A percentile compares a stretch with the other conserved stretches of the same genome.
Evolutionary conservation across 2,797 vertebrate genomes (phyloP).

Genomic region (Enteromius unitaeniatus): DNA sequence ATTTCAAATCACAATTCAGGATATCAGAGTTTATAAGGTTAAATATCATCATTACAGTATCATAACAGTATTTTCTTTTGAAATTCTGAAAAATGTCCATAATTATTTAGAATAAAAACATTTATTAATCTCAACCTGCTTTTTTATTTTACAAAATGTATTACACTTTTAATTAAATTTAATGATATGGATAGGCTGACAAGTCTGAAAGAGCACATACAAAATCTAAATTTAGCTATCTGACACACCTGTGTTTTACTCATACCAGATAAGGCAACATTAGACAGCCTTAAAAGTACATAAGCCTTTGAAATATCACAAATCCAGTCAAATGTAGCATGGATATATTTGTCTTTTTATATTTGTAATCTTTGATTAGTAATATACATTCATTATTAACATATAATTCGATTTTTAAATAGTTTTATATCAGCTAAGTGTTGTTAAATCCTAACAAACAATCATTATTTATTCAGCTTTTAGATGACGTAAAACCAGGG

Average conservation of each 20-base stretch:
- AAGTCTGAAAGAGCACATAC: background rate
- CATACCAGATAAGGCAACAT: background rate
- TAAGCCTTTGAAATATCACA: background rate
- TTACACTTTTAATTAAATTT: background rate
- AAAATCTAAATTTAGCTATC: background rate
- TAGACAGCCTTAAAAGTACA: background rate
- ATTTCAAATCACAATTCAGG: background rate
- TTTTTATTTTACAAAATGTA: background rate
- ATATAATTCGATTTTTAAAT: too few species aligned
- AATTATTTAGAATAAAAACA: background rate
- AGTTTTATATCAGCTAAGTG: too few species aligned
- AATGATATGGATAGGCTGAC: background rate
- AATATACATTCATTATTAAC: too few species aligned
- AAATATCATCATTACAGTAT: background rate
- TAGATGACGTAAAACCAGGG: too few species aligned
- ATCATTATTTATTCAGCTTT: too few species aligned
- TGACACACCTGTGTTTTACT: slow-evolving; percentile 21
- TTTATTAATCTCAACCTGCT: background rate
- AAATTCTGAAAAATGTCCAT: background rate
- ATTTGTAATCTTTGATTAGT: too few species aligned
- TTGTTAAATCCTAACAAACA: too few species aligned
- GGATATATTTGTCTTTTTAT: too few species aligned
- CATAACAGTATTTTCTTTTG: background rate
- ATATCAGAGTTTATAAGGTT: background rate
- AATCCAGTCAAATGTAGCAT: too few species aligned